phyloP scores from a whole-genome alignment of 2,888 invertebrate genomes.

The Glaucopsyche alexis region DNA sequence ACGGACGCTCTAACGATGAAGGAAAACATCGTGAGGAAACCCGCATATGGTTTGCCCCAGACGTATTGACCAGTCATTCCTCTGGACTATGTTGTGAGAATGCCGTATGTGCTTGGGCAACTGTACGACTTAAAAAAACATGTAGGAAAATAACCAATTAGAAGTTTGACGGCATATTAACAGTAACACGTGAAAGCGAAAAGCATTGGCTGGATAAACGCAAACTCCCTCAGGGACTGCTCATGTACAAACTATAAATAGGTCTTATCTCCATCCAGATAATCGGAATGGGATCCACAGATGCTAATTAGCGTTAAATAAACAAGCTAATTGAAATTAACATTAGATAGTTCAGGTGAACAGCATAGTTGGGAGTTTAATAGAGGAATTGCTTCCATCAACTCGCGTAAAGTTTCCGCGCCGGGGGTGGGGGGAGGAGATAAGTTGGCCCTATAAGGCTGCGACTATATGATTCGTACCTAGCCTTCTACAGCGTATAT shows the following conservation, averaged over 20 bases:
- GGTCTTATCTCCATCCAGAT: neutral
- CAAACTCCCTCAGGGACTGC: neutral
- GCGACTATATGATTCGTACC: too few species aligned
- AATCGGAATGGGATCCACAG: neutral
- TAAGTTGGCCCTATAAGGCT: constrained; percentile 23
- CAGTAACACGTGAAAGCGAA: too few species aligned
- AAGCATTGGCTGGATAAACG: neutral
- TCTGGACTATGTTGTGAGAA: too few species aligned
- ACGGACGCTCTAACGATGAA: too few species aligned
- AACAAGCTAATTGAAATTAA: constrained; percentile 19
- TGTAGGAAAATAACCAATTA: too few species aligned
- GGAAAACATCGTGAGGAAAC: too few species aligned
- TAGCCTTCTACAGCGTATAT: too few species aligned
- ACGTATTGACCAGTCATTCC: too few species aligned
- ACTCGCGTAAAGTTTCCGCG: constrained; percentile 30
- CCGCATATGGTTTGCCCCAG: too few species aligned
- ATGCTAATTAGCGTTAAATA: constrained; percentile 21
- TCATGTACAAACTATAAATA: neutral
- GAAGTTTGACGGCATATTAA: too few species aligned
- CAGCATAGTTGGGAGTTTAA: constrained; percentile 19
- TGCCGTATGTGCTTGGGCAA: too few species aligned
- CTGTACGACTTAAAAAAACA: too few species aligned
- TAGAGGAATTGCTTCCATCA: constrained; percentile 19
- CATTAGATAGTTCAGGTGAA: constrained; percentile 13
- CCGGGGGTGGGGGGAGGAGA: constrained; percentile 18